Conservation (phyloP, 2,888 invertebrate species). For the Coenonympha arcania region DNA sequence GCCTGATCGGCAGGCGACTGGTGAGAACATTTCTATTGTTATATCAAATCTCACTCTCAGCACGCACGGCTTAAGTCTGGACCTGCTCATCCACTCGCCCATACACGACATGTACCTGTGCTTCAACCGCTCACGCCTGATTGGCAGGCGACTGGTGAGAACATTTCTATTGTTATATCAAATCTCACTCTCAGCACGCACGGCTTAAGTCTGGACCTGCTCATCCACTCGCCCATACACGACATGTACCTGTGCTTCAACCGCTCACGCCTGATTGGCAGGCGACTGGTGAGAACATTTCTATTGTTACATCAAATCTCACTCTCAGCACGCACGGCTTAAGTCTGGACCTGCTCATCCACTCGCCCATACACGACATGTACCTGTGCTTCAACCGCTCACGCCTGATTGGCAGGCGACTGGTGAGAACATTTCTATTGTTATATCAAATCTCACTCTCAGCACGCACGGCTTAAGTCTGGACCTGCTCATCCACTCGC, state of each 20-base stretch:
- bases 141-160: conserved; percentile 78
- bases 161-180: conserved; percentile 36
- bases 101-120: conserved; percentile 82
- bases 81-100: conserved; percentile 80
- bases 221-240: conserved; percentile 80
- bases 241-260: conserved; percentile 85
- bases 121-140: conserved; percentile 82
- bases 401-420: conserved; percentile 81
- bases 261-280: conserved; percentile 81
- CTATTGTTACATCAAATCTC: no score
- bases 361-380: conserved; percentile 81
- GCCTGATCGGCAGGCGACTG: conserved; percentile 80
- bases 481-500: conserved; percentile 79
- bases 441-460: conserved; percentile 77
- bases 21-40: conserved; percentile 48
- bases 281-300: conserved; percentile 71
- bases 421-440: conserved; percentile 46
- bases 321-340: conserved; percentile 76
- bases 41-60: no score
- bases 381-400: conserved; percentile 85
- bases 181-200: conserved; percentile 80
- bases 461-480: conserved; percentile 74
- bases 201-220: conserved; percentile 74
- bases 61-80: conserved; percentile 74
- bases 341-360: conserved; percentile 76